phyloP scores from a whole-genome alignment of 1,140 invertebrate genomes.

The Drosophila nebulosa region DNA sequence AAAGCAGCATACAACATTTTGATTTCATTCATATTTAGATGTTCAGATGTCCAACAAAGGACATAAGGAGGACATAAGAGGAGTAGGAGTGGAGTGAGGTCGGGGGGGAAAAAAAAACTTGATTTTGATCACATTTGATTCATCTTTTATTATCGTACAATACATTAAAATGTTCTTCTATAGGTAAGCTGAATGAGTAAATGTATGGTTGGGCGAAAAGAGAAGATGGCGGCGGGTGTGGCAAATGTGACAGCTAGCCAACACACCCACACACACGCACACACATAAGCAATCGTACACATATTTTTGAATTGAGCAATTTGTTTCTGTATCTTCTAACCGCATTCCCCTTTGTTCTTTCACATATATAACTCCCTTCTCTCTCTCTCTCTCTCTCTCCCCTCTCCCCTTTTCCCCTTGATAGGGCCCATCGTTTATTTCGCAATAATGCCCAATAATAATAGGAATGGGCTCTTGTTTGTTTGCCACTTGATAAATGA shows the following conservation, averaged over 20 bases:
- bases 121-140: not conserved
- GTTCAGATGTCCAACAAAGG: not conserved
- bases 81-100: not conserved
- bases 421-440: slow-evolving; percentile 34
- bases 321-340: slow-evolving; percentile 39
- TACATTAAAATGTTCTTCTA: not conserved
- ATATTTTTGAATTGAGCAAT: slow-evolving; percentile 69
- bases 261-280: not conserved
- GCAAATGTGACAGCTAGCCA: slow-evolving; percentile 46
- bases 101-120: not conserved
- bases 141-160: not conserved
- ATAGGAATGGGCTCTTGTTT: slow-evolving; percentile 68
- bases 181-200: slow-evolving; percentile 6
- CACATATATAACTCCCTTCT: not conserved
- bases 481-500: slow-evolving; percentile 69
- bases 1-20: not conserved
- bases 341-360: not conserved
- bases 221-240: slow-evolving; percentile 6
- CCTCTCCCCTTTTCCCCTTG: not conserved
- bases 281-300: not conserved
- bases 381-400: not conserved
- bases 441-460: slow-evolving; percentile 63
- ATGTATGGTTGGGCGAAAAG: not conserved
- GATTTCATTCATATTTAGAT: not conserved
- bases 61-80: not conserved